Evolutionary conservation across 2,888 invertebrate species (phyloP).

Genomic region (Sinohyriopsis cumingii): DNA sequence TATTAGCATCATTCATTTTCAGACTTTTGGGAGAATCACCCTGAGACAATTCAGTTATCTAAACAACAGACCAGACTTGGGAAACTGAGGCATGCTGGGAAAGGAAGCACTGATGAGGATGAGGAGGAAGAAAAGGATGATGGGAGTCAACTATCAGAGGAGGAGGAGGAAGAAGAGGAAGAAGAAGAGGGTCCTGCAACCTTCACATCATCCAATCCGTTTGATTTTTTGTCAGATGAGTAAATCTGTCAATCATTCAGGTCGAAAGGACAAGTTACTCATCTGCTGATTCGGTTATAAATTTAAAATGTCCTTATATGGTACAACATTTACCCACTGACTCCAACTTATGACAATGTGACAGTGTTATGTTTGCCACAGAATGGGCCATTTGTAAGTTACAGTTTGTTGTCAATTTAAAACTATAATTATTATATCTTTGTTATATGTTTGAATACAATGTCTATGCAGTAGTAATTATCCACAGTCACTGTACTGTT

Average conservation of each 20-base stretch:
- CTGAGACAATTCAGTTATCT: conserved; percentile 75
- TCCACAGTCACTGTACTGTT: no score
- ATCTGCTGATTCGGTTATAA: no score
- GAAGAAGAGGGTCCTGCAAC: conserved; percentile 19
- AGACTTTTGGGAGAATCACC: conserved; percentile 79
- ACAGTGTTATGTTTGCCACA: no score
- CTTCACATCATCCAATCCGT: conserved; percentile 18
- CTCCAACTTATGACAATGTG: no score
- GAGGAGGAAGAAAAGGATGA: conserved; percentile 50
- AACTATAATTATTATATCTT: no score
- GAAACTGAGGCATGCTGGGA: conserved; percentile 74
- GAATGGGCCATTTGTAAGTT: no score
- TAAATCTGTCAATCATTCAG: not conserved
- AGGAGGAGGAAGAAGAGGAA: conserved; percentile 58
- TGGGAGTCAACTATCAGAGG: conserved; percentile 42
- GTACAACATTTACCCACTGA: no score
- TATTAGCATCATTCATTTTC: conserved; percentile 27
- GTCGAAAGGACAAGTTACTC: no score
- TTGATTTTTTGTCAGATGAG: conserved; percentile 20
- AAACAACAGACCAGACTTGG: conserved; percentile 74
- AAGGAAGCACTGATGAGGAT: conserved; percentile 52
- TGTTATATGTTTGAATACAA: no score
- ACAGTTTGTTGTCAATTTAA: no score
- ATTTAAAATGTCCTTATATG: no score
- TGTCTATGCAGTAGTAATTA: no score